phyloP scores from a whole-genome alignment of 2,113 vertebrate species.

The Erythrolamprus reginae region DNA sequence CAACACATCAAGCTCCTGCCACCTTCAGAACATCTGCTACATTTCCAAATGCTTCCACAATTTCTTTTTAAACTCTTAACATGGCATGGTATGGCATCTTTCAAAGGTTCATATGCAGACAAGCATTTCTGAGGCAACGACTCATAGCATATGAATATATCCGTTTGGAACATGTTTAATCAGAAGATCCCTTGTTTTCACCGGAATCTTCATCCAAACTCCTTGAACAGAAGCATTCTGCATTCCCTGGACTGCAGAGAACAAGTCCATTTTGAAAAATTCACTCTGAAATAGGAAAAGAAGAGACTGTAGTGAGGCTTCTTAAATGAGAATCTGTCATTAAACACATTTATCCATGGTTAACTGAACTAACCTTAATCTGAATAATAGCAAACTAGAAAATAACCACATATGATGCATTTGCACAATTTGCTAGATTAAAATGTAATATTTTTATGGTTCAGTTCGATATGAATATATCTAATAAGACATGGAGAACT shows the following conservation, averaged over 20 bases:
- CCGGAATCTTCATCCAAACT: background rate
- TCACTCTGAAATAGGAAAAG: background rate
- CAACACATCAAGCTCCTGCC: background rate
- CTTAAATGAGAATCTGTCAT: background rate
- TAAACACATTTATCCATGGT: background rate
- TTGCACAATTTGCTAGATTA: background rate
- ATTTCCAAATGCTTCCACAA: background rate
- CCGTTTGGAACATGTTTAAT: background rate
- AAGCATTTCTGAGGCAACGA: background rate
- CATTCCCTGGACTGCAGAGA: background rate
- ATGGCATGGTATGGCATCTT: slow-evolving; percentile 1
- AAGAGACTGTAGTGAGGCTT: background rate
- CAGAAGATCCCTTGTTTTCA: background rate
- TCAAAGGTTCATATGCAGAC: background rate
- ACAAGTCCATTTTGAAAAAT: background rate
- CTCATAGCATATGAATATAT: background rate
- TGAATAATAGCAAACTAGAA: background rate
- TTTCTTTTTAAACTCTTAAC: background rate
- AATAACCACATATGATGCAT: background rate
- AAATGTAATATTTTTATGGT: background rate
- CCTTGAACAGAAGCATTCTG: background rate
- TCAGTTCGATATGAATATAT: background rate
- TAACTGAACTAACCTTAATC: background rate
- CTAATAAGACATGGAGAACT: background rate
- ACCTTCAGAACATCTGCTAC: background rate